Evolutionary conservation across 2,888 invertebrate species (phyloP), one percentile per base, ranked within the genome.

Genomic region (Ophioninae sp.): DNA sequence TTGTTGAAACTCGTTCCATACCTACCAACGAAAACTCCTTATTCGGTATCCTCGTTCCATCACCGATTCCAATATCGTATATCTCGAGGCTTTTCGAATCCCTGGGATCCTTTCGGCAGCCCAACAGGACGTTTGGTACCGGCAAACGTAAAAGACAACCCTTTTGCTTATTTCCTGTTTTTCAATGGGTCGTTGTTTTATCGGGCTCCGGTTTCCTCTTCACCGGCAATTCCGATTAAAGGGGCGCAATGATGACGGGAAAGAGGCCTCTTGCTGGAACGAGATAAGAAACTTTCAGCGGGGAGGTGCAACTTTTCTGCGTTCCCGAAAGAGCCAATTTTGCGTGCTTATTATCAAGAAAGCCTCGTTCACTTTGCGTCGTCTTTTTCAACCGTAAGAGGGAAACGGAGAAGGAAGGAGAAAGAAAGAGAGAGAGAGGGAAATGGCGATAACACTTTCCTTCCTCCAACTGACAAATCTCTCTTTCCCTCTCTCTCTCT

Each of bases 301-400:
- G n/a, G 10, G 39, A 10, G 23, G 6, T 41, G 57, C 65, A 59
- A 67, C 39, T 76, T 59, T 76, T 59, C 30, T 8, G 69, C 69
- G 69, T 44, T 62, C 62, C 62, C 44, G 75, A 67, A 62, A 23
- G 70, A 84, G 79, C 50, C 77, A 79, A 77, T 84, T 82, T 69
- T 73, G 65, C 79, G 76, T 82, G 73, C 68, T 84, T 82, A 82
- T 84, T 82, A 82, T 72, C 77, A 37, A 82, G 50, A 64, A 79
- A 82, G 70, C 82, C 30, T 67, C 75, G 74, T 68, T 68, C 62
- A 79, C 68, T 79, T 79, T 44, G n/a, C 68, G 79, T 79, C 72
- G 57, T 74, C 69, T 50, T 50, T 10, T 13, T 17, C 50, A 50
- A 41, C 17, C 13, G 3, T 6, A 17, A 50, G 50, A 17, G 50